Base-by-base conservation (phyloP, 2,888 invertebrate species). In the Aphidius colemani region DNA sequence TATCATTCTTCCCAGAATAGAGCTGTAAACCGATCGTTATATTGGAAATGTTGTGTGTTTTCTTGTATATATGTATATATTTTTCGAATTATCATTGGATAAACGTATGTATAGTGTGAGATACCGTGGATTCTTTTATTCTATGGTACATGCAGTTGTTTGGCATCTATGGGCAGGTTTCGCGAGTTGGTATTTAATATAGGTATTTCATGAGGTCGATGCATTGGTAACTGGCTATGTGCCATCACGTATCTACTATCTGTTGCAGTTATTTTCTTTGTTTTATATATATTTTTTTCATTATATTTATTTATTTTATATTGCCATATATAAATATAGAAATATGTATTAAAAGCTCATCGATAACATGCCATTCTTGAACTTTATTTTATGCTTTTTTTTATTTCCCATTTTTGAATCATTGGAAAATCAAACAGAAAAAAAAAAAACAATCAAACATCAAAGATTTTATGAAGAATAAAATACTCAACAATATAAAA, bases 261-360 rank as follows among this genome's bases (percentile, higher is more conserved):
- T 66, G 70, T 70, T 70, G 69, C 69, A 30, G 67, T 69, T 64
- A 65, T 61, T 64, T 66, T 65, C 63, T 48, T 46, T 61, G 67
- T 67, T 69, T 67, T 62, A 66, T 61, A 63, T 68, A 39, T 56
- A 13, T 57, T 61, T 18, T 18, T 18, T 18, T 18, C 13, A 18
- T 18, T 18, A 18, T 18, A 45, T 30, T 30, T 30, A 30, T 30
- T 30, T 30, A 30, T 30, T 30, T 30, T 30, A 30, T 30, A 40
- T 57, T 53, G 30, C 56, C 49, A 41, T 30, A 30, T 30, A 30
- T 30, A 30, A 30, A 30, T 30, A 30, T 30, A 30, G 41, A n/a
- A 46, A 59, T 18, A 63, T 40, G 53, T 57, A 57, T 57, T 48
- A 57, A 40, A 46, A 40, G 51, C 51, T 50, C 61, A 46, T 64